phyloP scores from a whole-genome alignment of 2,888 invertebrate genomes.

The Epistrophella euchroma region DNA sequence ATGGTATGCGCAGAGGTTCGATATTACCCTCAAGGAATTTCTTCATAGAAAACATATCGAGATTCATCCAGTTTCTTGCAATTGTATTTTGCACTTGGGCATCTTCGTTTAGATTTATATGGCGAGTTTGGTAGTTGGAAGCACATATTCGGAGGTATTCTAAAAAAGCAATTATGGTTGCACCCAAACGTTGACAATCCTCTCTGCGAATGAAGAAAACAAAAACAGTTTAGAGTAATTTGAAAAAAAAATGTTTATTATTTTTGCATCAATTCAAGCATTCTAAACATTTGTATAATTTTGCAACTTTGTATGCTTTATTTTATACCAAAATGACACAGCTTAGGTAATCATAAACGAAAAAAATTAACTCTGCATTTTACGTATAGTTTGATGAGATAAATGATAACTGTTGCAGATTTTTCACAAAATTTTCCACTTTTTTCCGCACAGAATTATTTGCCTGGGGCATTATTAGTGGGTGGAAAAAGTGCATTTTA shows the following conservation, averaged over 20 bases:
- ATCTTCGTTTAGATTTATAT: conserved; percentile 75
- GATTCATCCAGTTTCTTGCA: conserved; percentile 86
- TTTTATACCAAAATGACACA: too few species aligned
- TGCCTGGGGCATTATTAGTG: too few species aligned
- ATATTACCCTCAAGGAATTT: conserved; percentile 93
- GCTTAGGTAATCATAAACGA: too few species aligned
- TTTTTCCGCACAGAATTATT: too few species aligned
- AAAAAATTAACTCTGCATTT: too few species aligned
- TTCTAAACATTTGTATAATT: too few species aligned
- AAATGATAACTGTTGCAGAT: too few species aligned
- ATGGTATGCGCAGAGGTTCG: conserved; percentile 89
- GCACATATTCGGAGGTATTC: conserved; percentile 97
- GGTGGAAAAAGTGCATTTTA: too few species aligned
- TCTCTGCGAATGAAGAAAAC: conserved; percentile 86
- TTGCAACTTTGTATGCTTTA: too few species aligned
- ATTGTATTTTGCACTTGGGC: conserved; percentile 77
- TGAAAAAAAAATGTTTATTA: background rate
- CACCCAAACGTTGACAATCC: conserved; percentile 92
- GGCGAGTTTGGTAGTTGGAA: conserved; percentile 76
- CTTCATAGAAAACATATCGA: conserved; percentile 97
- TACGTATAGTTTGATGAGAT: too few species aligned
- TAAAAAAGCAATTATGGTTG: conserved; percentile 96
- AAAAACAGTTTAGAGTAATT: background rate
- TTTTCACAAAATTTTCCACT: too few species aligned
- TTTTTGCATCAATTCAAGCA: too few species aligned